A percentile compares a stretch with the other conserved stretches of the same genome.
phyloP scores from a whole-genome alignment of 1,140 invertebrate species.

The Neotoxoptera formosana region DNA sequence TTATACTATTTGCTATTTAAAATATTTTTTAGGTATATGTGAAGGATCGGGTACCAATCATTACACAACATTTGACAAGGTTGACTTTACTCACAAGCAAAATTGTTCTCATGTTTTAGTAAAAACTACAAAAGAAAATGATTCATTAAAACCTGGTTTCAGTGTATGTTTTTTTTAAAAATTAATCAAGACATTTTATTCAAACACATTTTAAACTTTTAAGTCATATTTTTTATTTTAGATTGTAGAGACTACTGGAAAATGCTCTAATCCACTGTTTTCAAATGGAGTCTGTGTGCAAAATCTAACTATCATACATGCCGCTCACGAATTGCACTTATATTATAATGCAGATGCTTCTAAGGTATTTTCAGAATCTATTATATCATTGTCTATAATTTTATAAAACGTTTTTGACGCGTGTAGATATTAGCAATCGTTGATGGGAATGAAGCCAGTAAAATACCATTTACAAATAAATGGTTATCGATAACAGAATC shows the following conservation, averaged over 20 bases:
- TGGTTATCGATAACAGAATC: slow-evolving; percentile 43
- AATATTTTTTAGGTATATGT: slow-evolving; percentile 68
- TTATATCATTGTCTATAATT: neutral
- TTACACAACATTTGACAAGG: slow-evolving; percentile 77
- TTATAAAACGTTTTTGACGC: neutral
- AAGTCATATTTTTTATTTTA: neutral
- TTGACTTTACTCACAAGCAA: slow-evolving; percentile 74
- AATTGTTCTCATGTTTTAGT: slow-evolving; percentile 83
- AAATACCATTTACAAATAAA: slow-evolving; percentile 37
- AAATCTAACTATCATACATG: slow-evolving; percentile 25
- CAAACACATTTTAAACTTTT: neutral
- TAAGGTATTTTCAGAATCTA: neutral
- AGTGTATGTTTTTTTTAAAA: neutral
- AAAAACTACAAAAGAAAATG: slow-evolving; percentile 65
- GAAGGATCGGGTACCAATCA: slow-evolving; percentile 75
- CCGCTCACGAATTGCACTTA: neutral
- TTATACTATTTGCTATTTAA: slow-evolving; percentile 8
- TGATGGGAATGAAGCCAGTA: slow-evolving; percentile 22
- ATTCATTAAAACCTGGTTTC: slow-evolving; percentile 60
- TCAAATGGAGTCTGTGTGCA: slow-evolving; percentile 32
- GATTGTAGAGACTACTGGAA: slow-evolving; percentile 46
- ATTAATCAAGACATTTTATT: neutral
- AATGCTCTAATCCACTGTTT: slow-evolving; percentile 37
- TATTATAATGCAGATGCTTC: slow-evolving; percentile 21
- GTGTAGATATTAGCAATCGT: neutral